Base-by-base conservation (phyloP, 2,888 invertebrate species). In the Epirrhoe tristata region DNA sequence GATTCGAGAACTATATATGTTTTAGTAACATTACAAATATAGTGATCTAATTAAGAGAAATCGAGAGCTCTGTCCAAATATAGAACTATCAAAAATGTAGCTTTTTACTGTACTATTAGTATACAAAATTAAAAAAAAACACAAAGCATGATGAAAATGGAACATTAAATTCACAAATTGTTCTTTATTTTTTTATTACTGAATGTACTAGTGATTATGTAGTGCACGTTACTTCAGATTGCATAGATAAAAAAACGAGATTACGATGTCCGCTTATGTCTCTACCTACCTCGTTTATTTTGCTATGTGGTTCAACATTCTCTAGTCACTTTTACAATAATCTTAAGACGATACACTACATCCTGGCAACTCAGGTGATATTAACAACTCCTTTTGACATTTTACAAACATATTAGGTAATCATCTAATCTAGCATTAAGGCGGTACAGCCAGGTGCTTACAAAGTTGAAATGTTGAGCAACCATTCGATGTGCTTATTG, bases 51-150 rank as follows among this genome's bases (percentile, higher is more conserved):
- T 69, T 67, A 69, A 77, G 76, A 74, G 75, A 68, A 63, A 70
- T 67, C 72, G 77, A 74, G 76, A 80, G 81, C 79, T 73, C 75
- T 77, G 73, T 80, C 80, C 78, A 84, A 82, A 83, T 83, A 82
- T 81, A 85, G 79, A 81, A 80, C 81, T 78, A 81, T 81, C 80
- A 77, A 51, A 51, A 17, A 24, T 24, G 24, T 24, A 2, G 24
- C 24, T 24, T 24, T n/a, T n/a, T n/a, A n/a, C n/a, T n/a, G 3
- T 24, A 24, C 24, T 24, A 24, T 24, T 24, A 2, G 24, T 24
- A 24, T 3, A 24, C 3, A 24, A 24, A 24, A 24, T 24, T n/a
- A n/a, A n/a, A n/a, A 24, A 24, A 24, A 1, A 24, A 24, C 24
- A 24, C 24, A 24, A 24, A 24, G 24, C 24, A 24, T 3, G 3